phyloP scores from a whole-genome alignment of 1,140 invertebrate species.

The Parapsyche elsis region DNA sequence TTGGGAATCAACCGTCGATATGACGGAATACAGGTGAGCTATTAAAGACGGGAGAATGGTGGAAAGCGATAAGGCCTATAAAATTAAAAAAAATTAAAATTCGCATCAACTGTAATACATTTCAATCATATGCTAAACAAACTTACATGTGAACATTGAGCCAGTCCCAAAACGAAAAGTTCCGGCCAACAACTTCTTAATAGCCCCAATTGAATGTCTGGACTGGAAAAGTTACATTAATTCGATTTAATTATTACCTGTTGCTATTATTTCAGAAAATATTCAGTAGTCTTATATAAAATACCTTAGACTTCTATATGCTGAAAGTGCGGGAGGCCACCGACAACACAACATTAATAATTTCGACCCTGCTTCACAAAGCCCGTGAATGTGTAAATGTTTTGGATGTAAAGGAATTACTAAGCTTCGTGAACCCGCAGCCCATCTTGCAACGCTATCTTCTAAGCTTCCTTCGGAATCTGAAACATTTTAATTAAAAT shows the following conservation, averaged over 20 bases:
- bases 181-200: conserved; percentile 93
- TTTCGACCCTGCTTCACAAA: conserved; percentile 62
- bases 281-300: not conserved
- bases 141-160: conserved; percentile 78
- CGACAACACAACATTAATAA: conserved; percentile 60
- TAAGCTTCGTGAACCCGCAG: conserved; percentile 54
- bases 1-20: conserved; percentile 56
- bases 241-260: not conserved
- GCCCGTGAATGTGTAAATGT: conserved; percentile 61
- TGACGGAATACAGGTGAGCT: conserved; percentile 59
- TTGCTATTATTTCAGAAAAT: not conserved
- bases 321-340: conserved; percentile 59
- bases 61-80: conserved; percentile 58
- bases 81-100: conserved; percentile 29
- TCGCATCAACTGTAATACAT: not conserved
- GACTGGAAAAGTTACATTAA: conserved; percentile 76
- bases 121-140: conserved; percentile 1
- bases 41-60: conserved; percentile 61
- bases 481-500: not conserved
- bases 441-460: conserved; percentile 54
- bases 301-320: conserved; percentile 49
- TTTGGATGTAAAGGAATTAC: conserved; percentile 56
- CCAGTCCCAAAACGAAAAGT: conserved; percentile 90
- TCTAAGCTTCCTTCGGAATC: conserved; percentile 34
- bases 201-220: conserved; percentile 85